These are phyloP conservation scores for Lamellibrachia satsuma DNA, from an alignment of 2,888 invertebrate genomes.

Conservation along the genomic window DNA sequence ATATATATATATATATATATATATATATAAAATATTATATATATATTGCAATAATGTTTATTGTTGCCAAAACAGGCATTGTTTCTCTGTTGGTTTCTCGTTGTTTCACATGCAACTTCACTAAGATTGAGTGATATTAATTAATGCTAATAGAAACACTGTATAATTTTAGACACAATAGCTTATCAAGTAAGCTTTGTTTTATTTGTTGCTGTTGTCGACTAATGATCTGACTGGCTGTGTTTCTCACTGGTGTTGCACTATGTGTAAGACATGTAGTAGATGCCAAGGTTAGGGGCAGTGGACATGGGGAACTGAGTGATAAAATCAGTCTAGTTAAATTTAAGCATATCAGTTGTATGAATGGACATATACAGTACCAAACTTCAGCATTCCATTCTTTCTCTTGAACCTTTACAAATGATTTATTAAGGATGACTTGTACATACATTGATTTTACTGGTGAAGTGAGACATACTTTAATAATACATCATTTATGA, in stretches of 20 bases:
- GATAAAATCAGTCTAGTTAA: neutral
- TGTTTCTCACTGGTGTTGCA: neutral
- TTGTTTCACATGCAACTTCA: neutral
- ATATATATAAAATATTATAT: no score
- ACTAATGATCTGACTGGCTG: neutral
- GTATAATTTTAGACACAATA: neutral
- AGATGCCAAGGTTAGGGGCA: neutral
- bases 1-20: no score
- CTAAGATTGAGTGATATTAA: neutral
- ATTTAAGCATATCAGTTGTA: neutral
- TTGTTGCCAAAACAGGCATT: neutral
- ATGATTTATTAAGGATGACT: neutral
- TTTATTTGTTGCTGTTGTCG: neutral
- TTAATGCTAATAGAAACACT: neutral
- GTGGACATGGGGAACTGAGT: neutral
- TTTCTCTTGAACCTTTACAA: neutral
- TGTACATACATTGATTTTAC: neutral
- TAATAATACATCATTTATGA: neutral
- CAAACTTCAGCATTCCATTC: neutral
- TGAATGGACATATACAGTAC: neutral
- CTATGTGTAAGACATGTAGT: neutral
- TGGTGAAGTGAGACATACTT: neutral
- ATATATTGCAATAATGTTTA: neutral
- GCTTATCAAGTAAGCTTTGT: neutral
- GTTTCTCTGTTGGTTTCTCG: neutral